Percentiles rank a stretch among this genome's conserved stretches.
Conservation (phyloP, 2,797 vertebrate genomes). For the Darevskia nairensis region DNA sequence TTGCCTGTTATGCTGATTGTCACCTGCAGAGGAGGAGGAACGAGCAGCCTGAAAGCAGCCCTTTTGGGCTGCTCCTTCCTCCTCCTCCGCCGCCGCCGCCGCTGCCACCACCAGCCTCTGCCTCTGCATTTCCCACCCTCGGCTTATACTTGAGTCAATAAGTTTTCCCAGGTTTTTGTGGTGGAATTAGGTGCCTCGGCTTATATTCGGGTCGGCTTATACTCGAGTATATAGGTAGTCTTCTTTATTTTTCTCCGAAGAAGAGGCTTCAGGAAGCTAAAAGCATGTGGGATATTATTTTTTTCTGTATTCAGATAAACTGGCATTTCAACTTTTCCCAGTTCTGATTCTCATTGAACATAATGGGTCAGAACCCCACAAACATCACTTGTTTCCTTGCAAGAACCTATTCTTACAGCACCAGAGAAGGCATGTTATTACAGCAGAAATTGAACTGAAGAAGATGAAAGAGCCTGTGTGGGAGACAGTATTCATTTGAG, state of each 20-base stretch:
- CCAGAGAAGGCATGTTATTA: accelerated
- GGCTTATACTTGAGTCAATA: too few relatives aligned
- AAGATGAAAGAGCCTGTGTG: not conserved
- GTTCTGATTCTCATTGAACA: not conserved
- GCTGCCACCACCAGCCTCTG: too few relatives aligned
- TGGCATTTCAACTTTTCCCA: not conserved
- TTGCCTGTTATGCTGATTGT: too few relatives aligned
- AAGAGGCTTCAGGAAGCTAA: not conserved
- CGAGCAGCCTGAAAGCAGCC: too few relatives aligned
- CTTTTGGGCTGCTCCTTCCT: too few relatives aligned
- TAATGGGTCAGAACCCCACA: not conserved
- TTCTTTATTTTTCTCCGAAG: not conserved
- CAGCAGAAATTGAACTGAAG: not conserved
- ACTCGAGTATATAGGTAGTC: too few relatives aligned
- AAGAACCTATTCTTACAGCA: accelerated
- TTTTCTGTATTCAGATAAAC: not conserved
- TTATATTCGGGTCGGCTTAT: too few relatives aligned
- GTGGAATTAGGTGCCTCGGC: too few relatives aligned
- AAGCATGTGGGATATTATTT: not conserved
- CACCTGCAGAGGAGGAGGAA: too few relatives aligned
- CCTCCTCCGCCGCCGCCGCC: too few relatives aligned
- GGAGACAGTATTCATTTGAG: not conserved
- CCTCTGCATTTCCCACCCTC: too few relatives aligned
- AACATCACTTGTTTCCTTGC: not conserved
- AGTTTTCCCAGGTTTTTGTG: too few relatives aligned